Evolutionary conservation across 2,888 invertebrate genomes (phyloP).

Genomic region (Congeria kusceri): DNA sequence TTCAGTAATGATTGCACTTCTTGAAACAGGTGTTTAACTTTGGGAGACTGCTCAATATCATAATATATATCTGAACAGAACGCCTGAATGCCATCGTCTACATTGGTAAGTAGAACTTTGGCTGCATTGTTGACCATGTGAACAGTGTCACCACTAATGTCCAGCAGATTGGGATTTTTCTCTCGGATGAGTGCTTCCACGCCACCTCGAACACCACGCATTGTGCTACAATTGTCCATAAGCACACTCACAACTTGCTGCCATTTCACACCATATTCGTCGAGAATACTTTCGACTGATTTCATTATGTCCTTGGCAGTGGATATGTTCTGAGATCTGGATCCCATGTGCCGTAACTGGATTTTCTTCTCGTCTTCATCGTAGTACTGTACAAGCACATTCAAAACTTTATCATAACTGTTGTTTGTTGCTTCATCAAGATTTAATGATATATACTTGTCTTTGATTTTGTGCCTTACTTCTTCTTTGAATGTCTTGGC

Average conservation of each 20-base stretch:
- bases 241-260: slow-evolving; percentile 13
- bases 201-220: slow-evolving; percentile 34
- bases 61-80: slow-evolving; percentile 14
- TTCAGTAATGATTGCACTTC: slow-evolving; percentile 19
- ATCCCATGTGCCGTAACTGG: slow-evolving; percentile 6
- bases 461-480: background rate
- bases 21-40: slow-evolving; percentile 7
- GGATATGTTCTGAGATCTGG: background rate
- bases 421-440: slow-evolving; percentile 9
- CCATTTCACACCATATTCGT: slow-evolving; percentile 7
- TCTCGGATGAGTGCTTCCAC: slow-evolving; percentile 6
- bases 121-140: slow-evolving; percentile 22
- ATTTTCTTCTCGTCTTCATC: slow-evolving; percentile 4
- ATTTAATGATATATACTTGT: background rate
- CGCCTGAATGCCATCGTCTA: background rate
- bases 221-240: slow-evolving; percentile 26
- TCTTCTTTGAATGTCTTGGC: background rate
- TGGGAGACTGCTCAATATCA: slow-evolving; percentile 24
- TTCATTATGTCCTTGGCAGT: slow-evolving; percentile 3
- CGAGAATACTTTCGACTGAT: slow-evolving; percentile 2
- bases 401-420: slow-evolving; percentile 5
- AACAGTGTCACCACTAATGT: slow-evolving; percentile 7
- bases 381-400: slow-evolving; percentile 6
- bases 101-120: background rate
- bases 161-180: slow-evolving; percentile 1